These are phyloP conservation scores for Clarias fuscus DNA, from an alignment of 2,797 vertebrate species.

Conservation along the genomic window DNA sequence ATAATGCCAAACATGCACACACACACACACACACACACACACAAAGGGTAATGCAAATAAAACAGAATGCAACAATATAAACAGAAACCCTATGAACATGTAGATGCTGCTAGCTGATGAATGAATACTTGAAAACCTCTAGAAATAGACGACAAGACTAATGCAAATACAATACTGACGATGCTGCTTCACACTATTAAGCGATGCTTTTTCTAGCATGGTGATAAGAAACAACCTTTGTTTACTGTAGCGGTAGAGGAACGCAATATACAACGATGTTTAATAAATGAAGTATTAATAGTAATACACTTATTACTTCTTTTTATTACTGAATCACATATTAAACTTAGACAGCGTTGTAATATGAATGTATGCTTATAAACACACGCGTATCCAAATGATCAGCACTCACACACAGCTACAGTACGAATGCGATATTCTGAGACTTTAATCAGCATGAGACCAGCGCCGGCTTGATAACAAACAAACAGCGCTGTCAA, in stretches of 20 bases:
- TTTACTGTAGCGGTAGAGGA: conserved; percentile 58
- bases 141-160: conserved; percentile 51
- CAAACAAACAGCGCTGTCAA: conserved; percentile 1
- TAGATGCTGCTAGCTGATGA: conserved; percentile 62
- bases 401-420: not conserved
- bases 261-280: conserved; percentile 45
- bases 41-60: not conserved
- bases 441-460: conserved; percentile 43
- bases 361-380: not conserved
- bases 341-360: not conserved
- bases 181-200: conserved; percentile 73
- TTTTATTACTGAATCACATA: conserved; percentile 5
- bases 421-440: conserved; percentile 42
- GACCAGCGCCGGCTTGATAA: conserved; percentile 4
- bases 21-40: not conserved
- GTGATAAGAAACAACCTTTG: conserved; percentile 58
- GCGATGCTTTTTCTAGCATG: conserved; percentile 74
- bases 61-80: not conserved
- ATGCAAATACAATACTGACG: conserved; percentile 56
- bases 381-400: not conserved
- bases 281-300: conserved; percentile 38
- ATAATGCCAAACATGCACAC: conserved; percentile 42
- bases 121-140: conserved; percentile 66
- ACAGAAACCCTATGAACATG: not conserved
- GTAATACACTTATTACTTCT: conserved; percentile 50